A percentile compares a stretch with the other conserved stretches of the same genome.
Conservation (phyloP, 2,113 vertebrate species). For the Hyperopisus bebe region DNA sequence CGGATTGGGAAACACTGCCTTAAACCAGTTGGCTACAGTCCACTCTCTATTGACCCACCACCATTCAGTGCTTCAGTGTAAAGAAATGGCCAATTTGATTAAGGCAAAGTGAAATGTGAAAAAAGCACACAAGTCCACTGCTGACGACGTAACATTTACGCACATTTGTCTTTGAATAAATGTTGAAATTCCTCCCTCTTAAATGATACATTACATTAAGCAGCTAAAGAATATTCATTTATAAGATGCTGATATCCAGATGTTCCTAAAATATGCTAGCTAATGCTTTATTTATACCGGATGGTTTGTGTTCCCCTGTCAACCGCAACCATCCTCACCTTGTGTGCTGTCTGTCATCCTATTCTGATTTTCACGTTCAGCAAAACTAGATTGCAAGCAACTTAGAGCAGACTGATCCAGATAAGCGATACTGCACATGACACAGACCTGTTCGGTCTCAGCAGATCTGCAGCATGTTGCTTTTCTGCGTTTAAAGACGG, state of each 20-base stretch:
- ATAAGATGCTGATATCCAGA: background rate
- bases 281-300: background rate
- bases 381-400: too few species aligned
- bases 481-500: background rate
- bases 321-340: background rate
- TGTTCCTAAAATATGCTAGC: background rate
- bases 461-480: background rate
- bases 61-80: background rate
- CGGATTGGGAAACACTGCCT: background rate
- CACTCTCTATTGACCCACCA: background rate
- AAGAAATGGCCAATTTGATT: background rate
- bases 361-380: background rate
- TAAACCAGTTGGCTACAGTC: background rate
- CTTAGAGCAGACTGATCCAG: background rate
- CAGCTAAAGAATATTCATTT: background rate
- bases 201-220: constrained; percentile 19
- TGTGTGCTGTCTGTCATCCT: background rate
- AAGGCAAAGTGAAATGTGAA: constrained; percentile 20
- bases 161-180: constrained; percentile 10
- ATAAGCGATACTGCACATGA: background rate
- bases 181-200: background rate
- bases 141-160: background rate
- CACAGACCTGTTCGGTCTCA: background rate
- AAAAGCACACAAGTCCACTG: background rate
- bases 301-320: background rate